Conservation (phyloP, 2,797 vertebrate genomes). For the Borostomias antarcticus region DNA sequence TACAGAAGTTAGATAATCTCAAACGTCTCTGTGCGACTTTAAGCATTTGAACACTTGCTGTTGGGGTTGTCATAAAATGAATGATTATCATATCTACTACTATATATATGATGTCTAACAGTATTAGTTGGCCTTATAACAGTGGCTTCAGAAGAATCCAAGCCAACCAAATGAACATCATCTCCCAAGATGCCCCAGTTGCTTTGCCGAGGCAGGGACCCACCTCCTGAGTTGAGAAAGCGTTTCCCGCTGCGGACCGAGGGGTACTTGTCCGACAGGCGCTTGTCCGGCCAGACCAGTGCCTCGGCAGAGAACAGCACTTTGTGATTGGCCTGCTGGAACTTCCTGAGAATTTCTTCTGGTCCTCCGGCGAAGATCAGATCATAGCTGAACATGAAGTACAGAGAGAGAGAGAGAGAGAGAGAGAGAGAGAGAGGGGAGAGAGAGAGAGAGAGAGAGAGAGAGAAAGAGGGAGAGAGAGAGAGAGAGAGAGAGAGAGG, state of each 20-base stretch:
- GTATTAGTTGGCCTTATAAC: too few species aligned
- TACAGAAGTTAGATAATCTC: too few species aligned
- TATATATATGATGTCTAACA: too few species aligned
- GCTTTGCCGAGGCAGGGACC: slow-evolving; percentile 42
- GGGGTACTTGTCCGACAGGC: slow-evolving; percentile 90
- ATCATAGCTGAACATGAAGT: slow-evolving; percentile 83
- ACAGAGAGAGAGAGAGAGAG: slow-evolving; percentile 16
- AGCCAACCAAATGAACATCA: neutral
- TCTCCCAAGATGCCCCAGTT: slow-evolving; percentile 11
- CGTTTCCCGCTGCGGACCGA: slow-evolving; percentile 89
- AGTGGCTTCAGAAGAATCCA: neutral
- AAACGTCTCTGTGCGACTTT: too few species aligned
- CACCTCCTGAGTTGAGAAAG: slow-evolving; percentile 97
- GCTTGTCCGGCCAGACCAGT: slow-evolving; percentile 93
- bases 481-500: neutral
- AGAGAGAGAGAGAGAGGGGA: neutral
- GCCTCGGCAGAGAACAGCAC: slow-evolving; percentile 92
- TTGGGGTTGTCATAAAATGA: too few species aligned
- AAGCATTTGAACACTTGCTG: too few species aligned
- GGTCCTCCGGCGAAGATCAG: slow-evolving; percentile 92
- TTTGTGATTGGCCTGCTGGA: slow-evolving; percentile 88
- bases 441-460: neutral
- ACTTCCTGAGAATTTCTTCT: slow-evolving; percentile 92
- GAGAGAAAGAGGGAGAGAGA: slow-evolving; percentile 32
- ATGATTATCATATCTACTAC: too few species aligned